Base-by-base conservation (phyloP, 2,797 vertebrate genomes). In the Novumbra hubbsi region DNA sequence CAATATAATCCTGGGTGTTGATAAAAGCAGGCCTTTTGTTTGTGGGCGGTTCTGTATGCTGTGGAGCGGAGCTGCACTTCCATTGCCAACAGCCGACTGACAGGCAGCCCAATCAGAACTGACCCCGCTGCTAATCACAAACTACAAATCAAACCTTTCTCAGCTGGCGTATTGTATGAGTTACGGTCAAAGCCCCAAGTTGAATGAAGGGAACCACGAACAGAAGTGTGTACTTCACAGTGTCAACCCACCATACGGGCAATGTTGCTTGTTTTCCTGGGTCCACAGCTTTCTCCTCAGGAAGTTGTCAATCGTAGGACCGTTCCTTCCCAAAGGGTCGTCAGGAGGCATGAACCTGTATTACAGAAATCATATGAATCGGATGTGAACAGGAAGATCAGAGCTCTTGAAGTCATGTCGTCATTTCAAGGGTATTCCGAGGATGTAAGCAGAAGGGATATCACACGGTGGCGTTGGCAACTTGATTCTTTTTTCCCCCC, bases 311-410 rank as follows among this genome's bases (percentile, higher is more conserved):
- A 96, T 92, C 9, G 92, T 93, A 69, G 96, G 96, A 57, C 96
- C 96, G 0, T 93, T 93, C 75, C 95, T 93, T 38, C 96, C 96
- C 83, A 96, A 77, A 0, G 96, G 96, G 71, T 97, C 96, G 14
- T 97, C 96, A 0, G 95, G 96, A 86, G 96, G 96, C 96, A 97
- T 96, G 86, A 97, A 97, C 86, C 96, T 97, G n/a, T 30, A 75
- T 28, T 12, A 8, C 4, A 70, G 30, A 38, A 70, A 34, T 48
- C 14, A 24, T 16, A 19, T 28, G 19, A 71, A 62, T 8, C 9
- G 0, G 15, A 64, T 15, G 17, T 41, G 14, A 55, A n/a, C 52
- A 55, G 7, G 7, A 55, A n/a, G 52, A 1, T 24, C 21, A 27
- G 21, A 60, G 17, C 28, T 17, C 62, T 21, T 38, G 16, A 67